Conservation (phyloP, 2,888 invertebrate genomes). For the Agrotis clavis region DNA sequence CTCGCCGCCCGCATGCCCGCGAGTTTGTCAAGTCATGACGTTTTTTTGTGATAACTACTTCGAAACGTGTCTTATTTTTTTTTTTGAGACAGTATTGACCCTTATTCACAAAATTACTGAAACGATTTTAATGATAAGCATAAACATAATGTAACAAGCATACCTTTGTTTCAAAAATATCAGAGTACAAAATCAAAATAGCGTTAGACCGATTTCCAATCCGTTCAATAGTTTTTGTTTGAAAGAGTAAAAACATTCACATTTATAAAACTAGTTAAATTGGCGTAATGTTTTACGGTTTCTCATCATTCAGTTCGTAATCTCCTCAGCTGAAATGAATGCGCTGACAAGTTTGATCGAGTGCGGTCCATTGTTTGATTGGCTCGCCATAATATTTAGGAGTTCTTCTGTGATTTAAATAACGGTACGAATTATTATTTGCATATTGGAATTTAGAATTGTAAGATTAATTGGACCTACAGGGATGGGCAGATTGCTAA, state of each 20-base stretch:
- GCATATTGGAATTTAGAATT: slow-evolving; percentile 44
- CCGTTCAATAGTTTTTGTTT: too few relatives aligned
- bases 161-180: too few relatives aligned
- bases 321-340: slow-evolving; percentile 9
- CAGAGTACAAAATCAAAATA: too few relatives aligned
- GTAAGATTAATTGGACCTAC: slow-evolving; percentile 41
- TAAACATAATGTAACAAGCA: too few relatives aligned
- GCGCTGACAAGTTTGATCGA: slow-evolving; percentile 39
- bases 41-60: slow-evolving; percentile 5
- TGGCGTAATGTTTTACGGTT: slow-evolving; percentile 4
- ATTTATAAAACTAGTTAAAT: too few relatives aligned
- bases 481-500: neutral
- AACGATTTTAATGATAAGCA: too few relatives aligned
- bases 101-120: neutral
- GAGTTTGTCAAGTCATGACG: too few relatives aligned
- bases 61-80: neutral
- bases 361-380: slow-evolving; percentile 39
- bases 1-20: too few relatives aligned
- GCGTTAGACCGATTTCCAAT: too few relatives aligned
- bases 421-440: slow-evolving; percentile 44
- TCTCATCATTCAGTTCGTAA: slow-evolving; percentile 10
- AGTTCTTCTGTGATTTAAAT: slow-evolving; percentile 46
- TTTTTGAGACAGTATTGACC: neutral
- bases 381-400: slow-evolving; percentile 27
- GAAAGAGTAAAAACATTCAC: too few relatives aligned